phyloP scores from a whole-genome alignment of 1,140 invertebrate species.

The Drosophila parabipectinata region DNA sequence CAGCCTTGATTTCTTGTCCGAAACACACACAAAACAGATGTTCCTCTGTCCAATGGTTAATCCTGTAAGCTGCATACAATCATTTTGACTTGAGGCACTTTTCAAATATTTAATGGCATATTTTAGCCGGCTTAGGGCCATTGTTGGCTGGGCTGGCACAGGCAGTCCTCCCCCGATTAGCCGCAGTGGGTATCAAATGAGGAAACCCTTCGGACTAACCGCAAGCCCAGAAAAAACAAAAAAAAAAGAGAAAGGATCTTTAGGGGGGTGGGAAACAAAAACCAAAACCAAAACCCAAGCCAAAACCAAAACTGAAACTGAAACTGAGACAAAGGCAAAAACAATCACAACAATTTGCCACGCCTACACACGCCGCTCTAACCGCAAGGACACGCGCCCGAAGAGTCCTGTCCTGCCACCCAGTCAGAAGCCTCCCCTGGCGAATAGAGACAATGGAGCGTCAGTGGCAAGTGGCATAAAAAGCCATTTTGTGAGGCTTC shows the following conservation, averaged over 20 bases:
- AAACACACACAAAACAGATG: slow-evolving; percentile 4
- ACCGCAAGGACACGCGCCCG: slow-evolving; percentile 74
- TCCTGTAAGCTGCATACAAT: slow-evolving; percentile 22
- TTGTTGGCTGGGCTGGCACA: slow-evolving; percentile 3
- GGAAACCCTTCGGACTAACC: slow-evolving; percentile 19
- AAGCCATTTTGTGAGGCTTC: slow-evolving; percentile 79
- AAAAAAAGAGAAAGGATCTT: not conserved
- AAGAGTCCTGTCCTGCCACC: slow-evolving; percentile 21
- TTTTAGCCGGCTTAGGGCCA: slow-evolving; percentile 6
- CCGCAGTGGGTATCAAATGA: slow-evolving; percentile 5
- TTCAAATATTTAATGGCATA: slow-evolving; percentile 11
- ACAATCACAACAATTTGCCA: slow-evolving; percentile 82
- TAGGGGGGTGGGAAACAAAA: slow-evolving; percentile 9
- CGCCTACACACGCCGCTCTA: slow-evolving; percentile 56
- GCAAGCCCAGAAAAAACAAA: not conserved
- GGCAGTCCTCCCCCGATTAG: slow-evolving; percentile 34
- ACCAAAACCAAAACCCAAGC: slow-evolving; percentile 1
- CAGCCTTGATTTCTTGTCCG: not conserved
- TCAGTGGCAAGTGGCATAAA: slow-evolving; percentile 53
- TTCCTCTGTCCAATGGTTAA: slow-evolving; percentile 6
- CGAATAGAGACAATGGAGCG: not conserved
- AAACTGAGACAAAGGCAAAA: slow-evolving; percentile 48
- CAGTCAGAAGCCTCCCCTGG: not conserved
- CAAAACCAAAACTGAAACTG: slow-evolving; percentile 8
- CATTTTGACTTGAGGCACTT: slow-evolving; percentile 26